Evolutionary conservation across 2,797 vertebrate genomes (phyloP).

Genomic region (Lerista edwardsae): DNA sequence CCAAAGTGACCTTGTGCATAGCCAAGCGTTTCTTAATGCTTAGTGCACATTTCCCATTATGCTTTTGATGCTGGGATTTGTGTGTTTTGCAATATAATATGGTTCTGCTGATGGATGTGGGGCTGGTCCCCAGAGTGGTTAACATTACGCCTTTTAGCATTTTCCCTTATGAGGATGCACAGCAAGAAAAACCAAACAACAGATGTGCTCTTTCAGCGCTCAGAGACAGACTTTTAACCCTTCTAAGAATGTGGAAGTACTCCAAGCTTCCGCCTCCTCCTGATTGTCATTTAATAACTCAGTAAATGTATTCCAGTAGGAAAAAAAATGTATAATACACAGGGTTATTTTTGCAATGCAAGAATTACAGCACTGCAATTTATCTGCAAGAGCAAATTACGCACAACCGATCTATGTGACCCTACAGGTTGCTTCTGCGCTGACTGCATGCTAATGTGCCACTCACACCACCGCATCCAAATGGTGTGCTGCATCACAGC

Average conservation of each 20-base stretch:
- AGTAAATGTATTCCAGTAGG: slow-evolving; percentile 34
- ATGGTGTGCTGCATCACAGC: too few species aligned
- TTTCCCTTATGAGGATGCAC: slow-evolving; percentile 9
- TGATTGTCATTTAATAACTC: slow-evolving; percentile 55
- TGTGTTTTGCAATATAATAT: slow-evolving; percentile 20
- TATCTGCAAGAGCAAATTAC: background rate
- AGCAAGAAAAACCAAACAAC: slow-evolving; percentile 25
- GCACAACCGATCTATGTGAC: background rate
- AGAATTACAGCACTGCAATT: background rate
- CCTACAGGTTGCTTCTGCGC: background rate
- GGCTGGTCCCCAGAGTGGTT: background rate
- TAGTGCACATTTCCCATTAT: background rate
- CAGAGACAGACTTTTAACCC: slow-evolving; percentile 30
- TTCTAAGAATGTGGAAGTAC: slow-evolving; percentile 47
- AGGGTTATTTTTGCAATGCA: slow-evolving; percentile 40
- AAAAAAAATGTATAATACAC: slow-evolving; percentile 30
- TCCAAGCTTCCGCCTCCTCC: slow-evolving; percentile 46
- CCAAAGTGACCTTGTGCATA: slow-evolving; percentile 21
- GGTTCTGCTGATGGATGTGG: background rate
- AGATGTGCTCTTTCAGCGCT: slow-evolving; percentile 46
- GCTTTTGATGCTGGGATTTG: background rate
- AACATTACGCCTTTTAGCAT: slow-evolving; percentile 8
- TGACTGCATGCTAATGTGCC: too few species aligned
- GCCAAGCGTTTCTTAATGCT: slow-evolving; percentile 31
- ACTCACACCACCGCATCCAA: too few species aligned